phyloP scores from a whole-genome alignment of 2,888 invertebrate species.

The Heteromyza rotundicornis region DNA sequence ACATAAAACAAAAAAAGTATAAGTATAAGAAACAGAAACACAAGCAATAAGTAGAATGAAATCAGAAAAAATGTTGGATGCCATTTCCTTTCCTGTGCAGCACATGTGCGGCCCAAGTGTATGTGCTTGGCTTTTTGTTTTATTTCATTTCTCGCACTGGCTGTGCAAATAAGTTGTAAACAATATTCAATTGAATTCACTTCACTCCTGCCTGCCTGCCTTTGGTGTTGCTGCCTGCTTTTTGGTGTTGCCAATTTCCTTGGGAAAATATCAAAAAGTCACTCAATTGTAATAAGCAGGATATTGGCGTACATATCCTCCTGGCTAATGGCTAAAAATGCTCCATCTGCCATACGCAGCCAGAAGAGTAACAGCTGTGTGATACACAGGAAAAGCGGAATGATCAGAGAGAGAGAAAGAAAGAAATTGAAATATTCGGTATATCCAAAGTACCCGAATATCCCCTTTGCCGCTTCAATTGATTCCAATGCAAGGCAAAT shows the following conservation, averaged over 20 bases:
- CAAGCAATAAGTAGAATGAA: too few species aligned
- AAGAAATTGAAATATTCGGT: neutral
- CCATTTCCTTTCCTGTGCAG: too few species aligned
- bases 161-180: conserved; percentile 3
- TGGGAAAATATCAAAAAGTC: conserved; percentile 8
- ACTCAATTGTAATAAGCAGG: conserved; percentile 12
- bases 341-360: neutral
- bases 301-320: conserved; percentile 5
- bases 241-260: neutral
- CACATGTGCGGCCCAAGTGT: too few species aligned
- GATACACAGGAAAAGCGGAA: too few species aligned
- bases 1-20: too few species aligned
- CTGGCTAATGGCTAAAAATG: neutral
- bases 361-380: neutral
- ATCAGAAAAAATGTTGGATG: too few species aligned
- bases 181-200: conserved; percentile 9
- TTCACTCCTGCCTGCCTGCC: too few species aligned
- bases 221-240: neutral
- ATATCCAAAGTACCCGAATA: too few species aligned
- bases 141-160: too few species aligned
- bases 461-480: neutral
- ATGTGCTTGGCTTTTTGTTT: too few species aligned
- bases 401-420: neutral
- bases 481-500: conserved; percentile 1
- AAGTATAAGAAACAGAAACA: too few species aligned